Percentiles rank a stretch among this genome's conserved stretches.
These are phyloP conservation scores for Seriola quinqueradiata DNA, from an alignment of 2,113 vertebrate species.

Conservation along the genomic window DNA sequence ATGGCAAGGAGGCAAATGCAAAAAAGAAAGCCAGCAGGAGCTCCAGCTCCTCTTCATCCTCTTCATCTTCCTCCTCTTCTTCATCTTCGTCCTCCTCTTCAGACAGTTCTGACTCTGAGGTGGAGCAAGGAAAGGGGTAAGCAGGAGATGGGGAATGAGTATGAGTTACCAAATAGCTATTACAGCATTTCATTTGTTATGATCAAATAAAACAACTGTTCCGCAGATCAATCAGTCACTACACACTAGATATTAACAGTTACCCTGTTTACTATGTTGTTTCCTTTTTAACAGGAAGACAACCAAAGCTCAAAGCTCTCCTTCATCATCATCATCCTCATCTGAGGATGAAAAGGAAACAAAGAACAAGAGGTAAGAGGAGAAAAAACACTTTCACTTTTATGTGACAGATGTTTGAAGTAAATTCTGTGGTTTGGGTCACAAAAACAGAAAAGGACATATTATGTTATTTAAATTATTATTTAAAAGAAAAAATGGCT, in stretches of 20 bases:
- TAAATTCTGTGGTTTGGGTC: not conserved
- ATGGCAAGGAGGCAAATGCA: constrained; percentile 69
- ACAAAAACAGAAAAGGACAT: not conserved
- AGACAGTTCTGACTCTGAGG: constrained; percentile 85
- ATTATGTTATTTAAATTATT: not conserved
- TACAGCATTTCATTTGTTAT: not conserved
- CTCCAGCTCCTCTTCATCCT: constrained; percentile 78
- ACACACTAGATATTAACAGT: not conserved
- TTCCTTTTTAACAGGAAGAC: constrained; percentile 47
- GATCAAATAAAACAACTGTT: not conserved
- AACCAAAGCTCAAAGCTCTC: constrained; percentile 48
- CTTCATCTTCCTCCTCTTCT: constrained; percentile 71
- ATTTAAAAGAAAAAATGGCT: not conserved
- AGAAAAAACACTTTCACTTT: not conserved
- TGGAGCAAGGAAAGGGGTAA: constrained; percentile 79
- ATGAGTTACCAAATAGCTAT: not conserved
- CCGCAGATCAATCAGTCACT: not conserved
- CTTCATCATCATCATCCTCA: constrained; percentile 80
- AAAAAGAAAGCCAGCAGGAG: constrained; percentile 60
- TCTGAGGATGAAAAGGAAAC: constrained; percentile 80
- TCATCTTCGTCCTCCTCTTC: constrained; percentile 83
- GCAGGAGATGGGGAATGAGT: not conserved
- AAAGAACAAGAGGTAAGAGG: constrained; percentile 77
- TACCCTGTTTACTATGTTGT: not conserved
- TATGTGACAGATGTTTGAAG: not conserved